Evolutionary conservation across 1,140 invertebrate species (phyloP).

Genomic region (Cyrtorhinus lividipennis): DNA sequence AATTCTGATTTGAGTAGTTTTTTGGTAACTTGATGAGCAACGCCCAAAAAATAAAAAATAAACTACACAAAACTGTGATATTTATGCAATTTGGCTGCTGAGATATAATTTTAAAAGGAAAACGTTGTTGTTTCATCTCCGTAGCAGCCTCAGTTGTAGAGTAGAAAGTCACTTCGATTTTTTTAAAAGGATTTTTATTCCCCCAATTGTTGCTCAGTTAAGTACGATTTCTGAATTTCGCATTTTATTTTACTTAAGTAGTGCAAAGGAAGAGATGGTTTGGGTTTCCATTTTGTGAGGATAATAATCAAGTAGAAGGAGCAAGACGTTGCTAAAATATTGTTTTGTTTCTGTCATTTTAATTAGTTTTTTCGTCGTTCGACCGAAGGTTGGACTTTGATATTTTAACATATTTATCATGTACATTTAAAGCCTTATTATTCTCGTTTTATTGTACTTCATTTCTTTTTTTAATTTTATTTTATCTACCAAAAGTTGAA

Average conservation of each 20-base stretch:
- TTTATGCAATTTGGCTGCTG: conserved; percentile 21
- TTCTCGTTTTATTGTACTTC: neutral
- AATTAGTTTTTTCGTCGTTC: neutral
- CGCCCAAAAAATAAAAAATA: conserved; percentile 1
- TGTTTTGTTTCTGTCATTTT: neutral
- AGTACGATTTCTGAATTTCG: too few species aligned
- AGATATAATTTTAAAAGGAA: conserved; percentile 2
- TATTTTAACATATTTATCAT: conserved; percentile 12
- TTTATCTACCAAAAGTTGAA: conserved; percentile 24
- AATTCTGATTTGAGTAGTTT: too few species aligned
- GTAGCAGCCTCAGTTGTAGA: neutral
- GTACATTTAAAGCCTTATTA: conserved; percentile 9
- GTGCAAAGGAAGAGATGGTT: neutral
- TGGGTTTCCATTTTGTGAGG: neutral
- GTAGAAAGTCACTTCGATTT: neutral
- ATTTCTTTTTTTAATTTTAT: conserved; percentile 8
- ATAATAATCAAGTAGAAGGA: too few species aligned
- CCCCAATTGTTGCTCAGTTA: too few species aligned
- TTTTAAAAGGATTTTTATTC: too few species aligned
- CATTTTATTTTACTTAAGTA: too few species aligned
- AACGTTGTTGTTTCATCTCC: neutral
- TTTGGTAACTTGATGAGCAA: too few species aligned
- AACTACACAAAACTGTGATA: conserved; percentile 22
- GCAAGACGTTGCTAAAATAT: neutral
- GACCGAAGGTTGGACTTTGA: neutral